Evolutionary conservation across 2,888 invertebrate species (phyloP), one percentile per base, ranked within the genome.

Genomic region (Drosophila robusta): DNA sequence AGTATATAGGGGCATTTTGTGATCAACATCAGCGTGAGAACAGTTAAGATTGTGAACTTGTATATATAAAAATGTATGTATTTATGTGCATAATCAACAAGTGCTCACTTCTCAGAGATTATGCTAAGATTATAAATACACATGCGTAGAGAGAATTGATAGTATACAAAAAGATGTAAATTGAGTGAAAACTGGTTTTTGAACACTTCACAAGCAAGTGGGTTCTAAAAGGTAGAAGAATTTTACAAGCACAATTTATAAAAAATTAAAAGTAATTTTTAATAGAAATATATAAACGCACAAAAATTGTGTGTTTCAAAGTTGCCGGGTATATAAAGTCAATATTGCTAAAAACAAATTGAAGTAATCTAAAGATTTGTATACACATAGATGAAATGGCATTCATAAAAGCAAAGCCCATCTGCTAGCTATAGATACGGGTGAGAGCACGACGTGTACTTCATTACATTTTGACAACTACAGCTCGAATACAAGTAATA

Each of bases 151-250:
- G 18, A 18, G 18, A 18, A 22, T 22, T 22, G 1, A 22, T 29
- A 29, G 29, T 9, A 29, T 9, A 5, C 2, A 29, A 4, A 41
- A 29, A 39, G 14, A 7, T 14, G 16, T 9, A 8, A 8, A 29
- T 24, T 7, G 14, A 44, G n/a, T 44, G 4, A 44, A 41, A 50
- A 50, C 41, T 41, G 41, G 57, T 57, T 41, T 32, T 8, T n/a
- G 29, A 29, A 38, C 11, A 14, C 0, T 52, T 32, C 4, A 11
- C 11, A 14, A 7, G 16, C 32, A n/a, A n/a, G 1, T 4, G 7
- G 0, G 3, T n/a, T 4, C 9, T 34, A n/a, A 24, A 6, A 29
- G 11, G 11, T 42, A 22, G 18, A 11, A 1, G n/a, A 9, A n/a
- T 11, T 16, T 8, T 12, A 8, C 8, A 34, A 22, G 8, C 16